phyloP scores from a whole-genome alignment of 2,113 vertebrate genomes.

The Grammomys dolichurus region DNA sequence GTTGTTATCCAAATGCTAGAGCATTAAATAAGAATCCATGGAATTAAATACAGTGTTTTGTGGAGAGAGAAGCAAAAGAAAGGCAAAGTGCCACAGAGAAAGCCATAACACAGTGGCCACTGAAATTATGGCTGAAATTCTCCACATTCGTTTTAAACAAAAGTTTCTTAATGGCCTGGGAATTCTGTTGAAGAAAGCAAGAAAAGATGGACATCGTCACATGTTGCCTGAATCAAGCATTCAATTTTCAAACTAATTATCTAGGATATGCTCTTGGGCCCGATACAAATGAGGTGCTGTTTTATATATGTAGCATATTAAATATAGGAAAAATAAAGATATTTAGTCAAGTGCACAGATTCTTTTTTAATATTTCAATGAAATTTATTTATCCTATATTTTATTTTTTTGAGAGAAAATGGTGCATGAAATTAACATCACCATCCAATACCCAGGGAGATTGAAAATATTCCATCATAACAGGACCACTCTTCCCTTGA shows the following conservation, averaged over 20 bases:
- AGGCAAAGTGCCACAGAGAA: conserved; percentile 4
- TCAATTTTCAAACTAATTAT: conserved; percentile 55
- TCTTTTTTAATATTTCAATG: neutral
- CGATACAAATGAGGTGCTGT: neutral
- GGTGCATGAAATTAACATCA: conserved; percentile 64
- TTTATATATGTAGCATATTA: neutral
- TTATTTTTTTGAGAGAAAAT: conserved; percentile 66
- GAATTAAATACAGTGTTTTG: neutral
- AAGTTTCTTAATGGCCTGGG: neutral
- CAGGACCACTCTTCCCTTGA: neutral
- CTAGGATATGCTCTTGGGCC: conserved; percentile 3
- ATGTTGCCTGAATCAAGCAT: neutral
- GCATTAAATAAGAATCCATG: neutral
- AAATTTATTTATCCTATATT: conserved; percentile 57
- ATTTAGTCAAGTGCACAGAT: neutral
- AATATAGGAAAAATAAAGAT: conserved; percentile 45
- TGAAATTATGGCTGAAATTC: neutral
- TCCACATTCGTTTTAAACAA: neutral
- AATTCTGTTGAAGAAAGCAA: conserved; percentile 22
- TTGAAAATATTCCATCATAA: neutral
- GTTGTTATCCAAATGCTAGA: neutral
- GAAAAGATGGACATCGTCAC: neutral
- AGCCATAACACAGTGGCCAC: neutral
- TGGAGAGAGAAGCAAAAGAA: neutral
- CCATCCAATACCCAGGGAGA: neutral